Conservation (phyloP, 2,797 vertebrate species). For the Acipenser transmontanus region DNA sequence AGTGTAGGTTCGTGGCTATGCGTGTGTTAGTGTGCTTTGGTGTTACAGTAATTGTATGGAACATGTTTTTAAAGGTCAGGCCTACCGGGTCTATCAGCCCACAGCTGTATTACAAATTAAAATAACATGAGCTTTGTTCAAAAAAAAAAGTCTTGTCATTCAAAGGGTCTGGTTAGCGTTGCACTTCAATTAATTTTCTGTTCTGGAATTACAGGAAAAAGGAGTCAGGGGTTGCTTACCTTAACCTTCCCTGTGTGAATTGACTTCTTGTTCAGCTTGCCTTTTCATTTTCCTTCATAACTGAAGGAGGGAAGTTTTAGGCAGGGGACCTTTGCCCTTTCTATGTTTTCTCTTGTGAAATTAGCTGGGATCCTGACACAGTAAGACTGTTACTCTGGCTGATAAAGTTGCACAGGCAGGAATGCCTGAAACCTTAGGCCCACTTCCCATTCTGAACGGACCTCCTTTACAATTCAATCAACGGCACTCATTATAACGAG, state of each 20-base stretch:
- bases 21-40: neutral
- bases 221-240: constrained; percentile 32
- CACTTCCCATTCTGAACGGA: too few species aligned
- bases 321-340: constrained; percentile 57
- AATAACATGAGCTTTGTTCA: neutral
- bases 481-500: too few species aligned
- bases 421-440: constrained; percentile 35
- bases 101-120: neutral
- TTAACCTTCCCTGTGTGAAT: constrained; percentile 52
- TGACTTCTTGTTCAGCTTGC: constrained; percentile 45
- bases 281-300: constrained; percentile 26
- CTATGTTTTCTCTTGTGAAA: constrained; percentile 57
- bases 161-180: constrained; percentile 18
- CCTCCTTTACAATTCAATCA: too few species aligned
- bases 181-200: constrained; percentile 46
- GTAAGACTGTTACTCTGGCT: constrained; percentile 55
- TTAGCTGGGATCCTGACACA: constrained; percentile 18
- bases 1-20: too few species aligned
- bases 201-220: constrained; percentile 45
- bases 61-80: neutral
- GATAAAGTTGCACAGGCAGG: too few species aligned
- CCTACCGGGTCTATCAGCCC: neutral
- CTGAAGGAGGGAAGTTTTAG: constrained; percentile 57
- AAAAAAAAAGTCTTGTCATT: neutral
- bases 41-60: neutral